A percentile compares a stretch with the other conserved stretches of the same genome.
These are phyloP conservation scores for Mormoops blainvillei DNA, from an alignment of 2,113 vertebrate species.

Conservation along the genomic window DNA sequence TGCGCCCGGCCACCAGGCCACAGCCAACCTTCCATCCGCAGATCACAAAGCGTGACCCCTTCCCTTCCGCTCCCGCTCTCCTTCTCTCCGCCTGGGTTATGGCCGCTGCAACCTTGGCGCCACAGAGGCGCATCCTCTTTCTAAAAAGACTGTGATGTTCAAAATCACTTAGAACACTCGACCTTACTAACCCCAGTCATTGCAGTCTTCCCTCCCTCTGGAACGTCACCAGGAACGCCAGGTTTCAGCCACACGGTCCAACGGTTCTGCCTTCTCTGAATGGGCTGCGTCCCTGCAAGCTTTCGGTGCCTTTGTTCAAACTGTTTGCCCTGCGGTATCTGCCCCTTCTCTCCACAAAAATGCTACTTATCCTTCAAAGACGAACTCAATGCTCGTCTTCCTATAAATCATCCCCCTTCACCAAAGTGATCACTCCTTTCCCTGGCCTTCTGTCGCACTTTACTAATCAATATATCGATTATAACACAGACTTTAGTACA, in stretches of 20 bases:
- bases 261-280: neutral
- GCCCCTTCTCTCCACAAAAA: neutral
- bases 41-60: too few species aligned
- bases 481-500: neutral
- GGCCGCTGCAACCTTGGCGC: neutral
- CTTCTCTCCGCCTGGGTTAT: neutral
- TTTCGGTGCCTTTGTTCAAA: neutral
- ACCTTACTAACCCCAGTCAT: neutral
- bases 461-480: neutral
- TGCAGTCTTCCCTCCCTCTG: neutral
- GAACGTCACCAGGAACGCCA: neutral
- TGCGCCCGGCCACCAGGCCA: too few species aligned
- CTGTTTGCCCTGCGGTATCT: accelerated
- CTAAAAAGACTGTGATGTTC: neutral
- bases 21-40: neutral
- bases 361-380: neutral
- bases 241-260: accelerated
- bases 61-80: neutral
- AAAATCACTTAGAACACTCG: neutral
- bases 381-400: neutral
- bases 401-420: neutral
- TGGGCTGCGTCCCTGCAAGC: accelerated
- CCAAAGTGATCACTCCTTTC: neutral
- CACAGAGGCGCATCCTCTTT: accelerated
- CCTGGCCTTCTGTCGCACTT: neutral